Conservation (phyloP, 1,140 invertebrate genomes). For the Charaxes varanes region DNA sequence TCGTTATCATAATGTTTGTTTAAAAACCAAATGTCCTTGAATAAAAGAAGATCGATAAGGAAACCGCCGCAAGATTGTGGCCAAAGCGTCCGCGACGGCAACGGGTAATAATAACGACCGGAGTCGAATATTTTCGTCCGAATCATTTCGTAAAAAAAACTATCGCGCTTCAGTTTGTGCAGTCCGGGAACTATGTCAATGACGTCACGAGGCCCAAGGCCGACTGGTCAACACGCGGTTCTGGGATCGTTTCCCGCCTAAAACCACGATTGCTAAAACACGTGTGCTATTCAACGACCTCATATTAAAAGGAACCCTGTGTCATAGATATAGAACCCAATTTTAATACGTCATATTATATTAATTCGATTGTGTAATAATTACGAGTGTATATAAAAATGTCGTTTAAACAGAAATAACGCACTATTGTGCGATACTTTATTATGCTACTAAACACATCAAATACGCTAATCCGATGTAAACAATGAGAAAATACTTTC, state of each 20-base stretch:
- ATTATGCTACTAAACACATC: slow-evolving; percentile 12
- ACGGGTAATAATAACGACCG: slow-evolving; percentile 20
- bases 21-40: slow-evolving; percentile 12
- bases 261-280: slow-evolving; percentile 29
- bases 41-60: slow-evolving; percentile 11
- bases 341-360: slow-evolving; percentile 3
- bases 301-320: neutral
- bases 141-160: slow-evolving; percentile 27
- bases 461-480: slow-evolving; percentile 16
- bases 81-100: slow-evolving; percentile 8
- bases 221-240: slow-evolving; percentile 43
- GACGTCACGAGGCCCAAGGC: slow-evolving; percentile 58
- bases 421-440: no score
- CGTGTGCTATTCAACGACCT: slow-evolving; percentile 22
- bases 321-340: neutral
- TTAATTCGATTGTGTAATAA: slow-evolving; percentile 9
- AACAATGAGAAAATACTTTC: slow-evolving; percentile 49
- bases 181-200: slow-evolving; percentile 61
- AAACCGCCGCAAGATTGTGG: slow-evolving; percentile 7
- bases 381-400: no score
- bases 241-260: slow-evolving; percentile 51
- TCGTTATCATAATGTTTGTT: slow-evolving; percentile 1
- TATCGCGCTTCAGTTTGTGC: slow-evolving; percentile 14
- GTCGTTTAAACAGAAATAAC: slow-evolving; percentile 13
- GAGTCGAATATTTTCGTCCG: slow-evolving; percentile 19